These are phyloP conservation scores for Oryzias melastigma DNA, from an alignment of 2,113 vertebrate species.

Conservation along the genomic window DNA sequence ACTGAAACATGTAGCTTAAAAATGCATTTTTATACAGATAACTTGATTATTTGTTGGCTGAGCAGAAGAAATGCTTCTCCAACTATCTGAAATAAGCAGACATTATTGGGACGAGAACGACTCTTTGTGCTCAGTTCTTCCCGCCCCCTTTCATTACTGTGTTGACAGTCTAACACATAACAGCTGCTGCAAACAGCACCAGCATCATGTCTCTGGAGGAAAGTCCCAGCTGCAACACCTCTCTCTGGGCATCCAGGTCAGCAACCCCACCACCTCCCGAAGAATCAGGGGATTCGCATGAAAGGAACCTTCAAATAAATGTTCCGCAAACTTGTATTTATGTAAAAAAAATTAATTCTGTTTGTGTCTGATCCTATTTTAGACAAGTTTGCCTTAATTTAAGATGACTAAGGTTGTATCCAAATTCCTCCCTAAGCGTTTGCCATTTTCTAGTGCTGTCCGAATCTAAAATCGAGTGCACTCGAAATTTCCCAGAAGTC, in stretches of 20 bases:
- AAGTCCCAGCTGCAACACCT: conserved; percentile 84
- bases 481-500: no score
- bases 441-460: no score
- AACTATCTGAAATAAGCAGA: conserved; percentile 7
- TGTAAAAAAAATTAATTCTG: not conserved
- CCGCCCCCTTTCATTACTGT: conserved; percentile 53
- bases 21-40: no score
- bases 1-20: no score
- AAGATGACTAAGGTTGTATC: not conserved
- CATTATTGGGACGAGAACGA: conserved; percentile 40
- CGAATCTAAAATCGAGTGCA: no score
- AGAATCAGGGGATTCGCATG: conserved; percentile 77
- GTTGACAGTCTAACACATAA: conserved; percentile 80
- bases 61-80: not conserved
- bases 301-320: conserved; percentile 77
- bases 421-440: no score
- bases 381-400: not conserved
- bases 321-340: conserved; percentile 5
- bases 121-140: conserved; percentile 20
- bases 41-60: no score
- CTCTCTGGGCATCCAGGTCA: conserved; percentile 88
- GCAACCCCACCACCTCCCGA: conserved; percentile 72
- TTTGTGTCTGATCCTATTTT: not conserved
- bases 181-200: conserved; percentile 70
- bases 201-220: conserved; percentile 43